Percentiles rank a stretch among this genome's conserved stretches.
These are phyloP conservation scores for Cladopsammia gracilis DNA, from an alignment of 64 coral and sea anemone species.

Conservation along the genomic window DNA sequence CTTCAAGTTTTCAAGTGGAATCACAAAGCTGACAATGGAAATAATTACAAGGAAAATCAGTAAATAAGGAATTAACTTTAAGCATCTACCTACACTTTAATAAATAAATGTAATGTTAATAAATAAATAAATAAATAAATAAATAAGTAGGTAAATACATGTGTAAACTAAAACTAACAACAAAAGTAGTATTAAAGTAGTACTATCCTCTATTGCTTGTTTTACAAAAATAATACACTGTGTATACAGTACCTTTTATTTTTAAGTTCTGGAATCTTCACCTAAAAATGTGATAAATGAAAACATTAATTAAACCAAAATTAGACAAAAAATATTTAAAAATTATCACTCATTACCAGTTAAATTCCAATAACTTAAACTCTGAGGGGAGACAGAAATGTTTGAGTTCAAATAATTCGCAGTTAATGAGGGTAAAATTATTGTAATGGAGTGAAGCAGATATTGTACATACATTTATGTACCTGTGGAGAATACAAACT, in stretches of 20 bases:
- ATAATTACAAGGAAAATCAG: neutral
- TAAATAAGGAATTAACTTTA: too few species aligned
- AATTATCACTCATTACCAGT: too few species aligned
- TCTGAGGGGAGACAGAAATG: too few species aligned
- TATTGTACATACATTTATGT: too few species aligned
- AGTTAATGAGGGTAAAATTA: too few species aligned
- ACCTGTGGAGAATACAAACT: too few species aligned
- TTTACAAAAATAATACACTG: neutral
- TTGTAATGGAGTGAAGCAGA: too few species aligned
- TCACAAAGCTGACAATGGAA: conserved; percentile 2
- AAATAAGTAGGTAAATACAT: too few species aligned
- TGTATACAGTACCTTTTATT: neutral
- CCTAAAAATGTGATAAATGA: neutral
- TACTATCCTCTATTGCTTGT: too few species aligned
- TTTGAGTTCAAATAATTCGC: too few species aligned
- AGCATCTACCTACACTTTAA: too few species aligned
- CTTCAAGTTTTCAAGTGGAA: conserved; percentile 56
- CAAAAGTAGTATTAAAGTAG: neutral
- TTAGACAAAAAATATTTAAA: neutral
- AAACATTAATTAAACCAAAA: neutral
- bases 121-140: neutral
- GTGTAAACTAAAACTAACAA: neutral
- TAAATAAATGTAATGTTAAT: neutral
- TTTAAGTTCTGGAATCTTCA: conserved; percentile 31
- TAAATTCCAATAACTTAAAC: too few species aligned